Evolutionary conservation across 2,797 vertebrate genomes (phyloP).

Genomic region (Falco rusticolus): DNA sequence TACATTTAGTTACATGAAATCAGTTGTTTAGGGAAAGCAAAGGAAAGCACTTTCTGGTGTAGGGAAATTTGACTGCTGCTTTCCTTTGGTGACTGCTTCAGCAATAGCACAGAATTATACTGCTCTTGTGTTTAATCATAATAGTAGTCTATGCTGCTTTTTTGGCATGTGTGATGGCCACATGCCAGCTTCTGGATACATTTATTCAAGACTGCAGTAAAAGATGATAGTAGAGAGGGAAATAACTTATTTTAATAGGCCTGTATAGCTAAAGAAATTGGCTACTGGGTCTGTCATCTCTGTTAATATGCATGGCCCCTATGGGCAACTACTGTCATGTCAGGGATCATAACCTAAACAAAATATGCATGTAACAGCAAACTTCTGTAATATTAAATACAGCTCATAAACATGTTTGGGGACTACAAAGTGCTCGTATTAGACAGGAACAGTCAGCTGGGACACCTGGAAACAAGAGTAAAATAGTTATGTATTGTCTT

Average conservation of each 20-base stretch:
- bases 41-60: neutral
- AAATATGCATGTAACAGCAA: neutral
- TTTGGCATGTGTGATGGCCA: neutral
- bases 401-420: neutral
- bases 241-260: neutral
- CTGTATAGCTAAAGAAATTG: neutral
- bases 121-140: neutral
- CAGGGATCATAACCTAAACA: neutral
- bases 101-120: neutral
- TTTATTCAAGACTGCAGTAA: neutral
- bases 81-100: neutral
- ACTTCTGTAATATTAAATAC: neutral
- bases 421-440: neutral
- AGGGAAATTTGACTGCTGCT: neutral
- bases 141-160: neutral
- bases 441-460: neutral
- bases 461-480: neutral
- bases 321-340: neutral
- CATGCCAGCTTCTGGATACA: neutral
- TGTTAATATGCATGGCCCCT: rapidly evolving
- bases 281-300: neutral
- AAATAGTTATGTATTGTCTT: neutral
- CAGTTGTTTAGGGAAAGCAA: neutral
- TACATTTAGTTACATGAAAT: neutral
- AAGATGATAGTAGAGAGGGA: neutral